Percentiles rank a stretch among this genome's conserved stretches.
phyloP scores from a whole-genome alignment of 2,888 invertebrate species.

The Adineta ricciae region DNA sequence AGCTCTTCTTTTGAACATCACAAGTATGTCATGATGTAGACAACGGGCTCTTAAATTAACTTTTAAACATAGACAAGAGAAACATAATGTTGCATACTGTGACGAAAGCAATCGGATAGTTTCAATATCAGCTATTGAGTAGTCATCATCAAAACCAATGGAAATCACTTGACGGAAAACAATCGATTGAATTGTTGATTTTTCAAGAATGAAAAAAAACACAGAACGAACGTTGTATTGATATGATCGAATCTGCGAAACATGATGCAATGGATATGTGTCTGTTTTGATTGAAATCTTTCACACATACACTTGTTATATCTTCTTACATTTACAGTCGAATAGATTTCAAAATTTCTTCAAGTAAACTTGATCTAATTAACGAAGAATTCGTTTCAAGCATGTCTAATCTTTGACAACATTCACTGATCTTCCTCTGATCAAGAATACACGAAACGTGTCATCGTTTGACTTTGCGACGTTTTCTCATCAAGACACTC shows the following conservation, averaged over 20 bases:
- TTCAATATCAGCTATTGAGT: not conserved
- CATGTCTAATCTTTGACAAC: constrained; percentile 5
- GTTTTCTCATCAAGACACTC: not conserved
- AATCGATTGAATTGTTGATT: not conserved
- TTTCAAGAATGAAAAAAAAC: too few relatives aligned
- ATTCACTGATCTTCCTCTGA: not conserved
- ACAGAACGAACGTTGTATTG: not conserved
- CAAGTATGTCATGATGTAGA: not conserved
- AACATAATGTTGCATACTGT: not conserved
- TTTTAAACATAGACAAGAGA: not conserved
- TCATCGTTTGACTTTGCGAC: not conserved
- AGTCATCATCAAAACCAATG: not conserved
- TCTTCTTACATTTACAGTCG: not conserved
- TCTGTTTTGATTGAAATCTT: constrained; percentile 6
- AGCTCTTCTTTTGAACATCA: constrained; percentile 1
- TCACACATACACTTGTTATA: not conserved
- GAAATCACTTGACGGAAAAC: not conserved
- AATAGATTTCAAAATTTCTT: not conserved
- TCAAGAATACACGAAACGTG: not conserved
- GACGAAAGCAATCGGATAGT: not conserved
- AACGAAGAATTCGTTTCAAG: not conserved
- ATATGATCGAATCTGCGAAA: not conserved
- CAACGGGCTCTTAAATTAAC: not conserved
- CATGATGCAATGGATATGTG: not conserved
- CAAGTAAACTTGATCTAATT: not conserved